These are phyloP conservation scores for Pangasianodon hypophthalmus DNA, from an alignment of 2,113 vertebrate genomes.

Conservation along the genomic window DNA sequence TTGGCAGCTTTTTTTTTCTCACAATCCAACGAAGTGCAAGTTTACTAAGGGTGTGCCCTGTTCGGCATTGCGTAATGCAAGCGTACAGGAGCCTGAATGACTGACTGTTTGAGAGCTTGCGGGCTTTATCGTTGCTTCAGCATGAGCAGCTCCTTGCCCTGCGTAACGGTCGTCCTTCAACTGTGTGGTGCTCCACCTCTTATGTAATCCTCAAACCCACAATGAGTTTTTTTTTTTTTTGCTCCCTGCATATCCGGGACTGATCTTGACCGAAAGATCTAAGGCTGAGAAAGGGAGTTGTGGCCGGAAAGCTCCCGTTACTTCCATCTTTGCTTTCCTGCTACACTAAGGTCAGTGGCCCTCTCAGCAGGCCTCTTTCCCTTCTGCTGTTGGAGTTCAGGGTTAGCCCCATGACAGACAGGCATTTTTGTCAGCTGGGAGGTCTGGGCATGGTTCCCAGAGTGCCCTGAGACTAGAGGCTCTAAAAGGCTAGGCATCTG, in stretches of 20 bases:
- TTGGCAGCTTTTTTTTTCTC: not conserved
- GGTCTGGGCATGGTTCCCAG: conserved; percentile 34
- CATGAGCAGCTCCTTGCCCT: not conserved
- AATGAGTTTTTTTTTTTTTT: not conserved
- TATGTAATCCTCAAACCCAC: conserved; percentile 39
- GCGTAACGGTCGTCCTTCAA: conserved; percentile 32
- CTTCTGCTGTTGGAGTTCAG: conserved; percentile 10
- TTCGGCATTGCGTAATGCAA: conserved; percentile 30
- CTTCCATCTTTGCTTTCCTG: not conserved
- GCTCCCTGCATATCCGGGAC: not conserved
- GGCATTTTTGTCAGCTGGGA: conserved; percentile 17
- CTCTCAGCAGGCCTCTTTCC: not conserved
- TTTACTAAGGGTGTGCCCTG: conserved; percentile 42
- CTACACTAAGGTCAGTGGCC: not conserved
- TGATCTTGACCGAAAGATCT: not conserved
- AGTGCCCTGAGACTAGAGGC: conserved; percentile 6
- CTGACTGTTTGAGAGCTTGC: conserved; percentile 28
- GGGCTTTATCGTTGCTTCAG: conserved; percentile 24
- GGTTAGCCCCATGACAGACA: not conserved
- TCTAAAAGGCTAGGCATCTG: not conserved
- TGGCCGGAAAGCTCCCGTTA: not conserved
- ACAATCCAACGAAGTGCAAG: not conserved
- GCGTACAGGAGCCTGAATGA: conserved; percentile 21
- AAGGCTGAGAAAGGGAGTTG: conserved; percentile 2
- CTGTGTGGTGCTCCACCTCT: conserved; percentile 23